These are phyloP conservation scores for Euglossa dilemma DNA, from an alignment of 1,140 invertebrate species.

Conservation along the genomic window DNA sequence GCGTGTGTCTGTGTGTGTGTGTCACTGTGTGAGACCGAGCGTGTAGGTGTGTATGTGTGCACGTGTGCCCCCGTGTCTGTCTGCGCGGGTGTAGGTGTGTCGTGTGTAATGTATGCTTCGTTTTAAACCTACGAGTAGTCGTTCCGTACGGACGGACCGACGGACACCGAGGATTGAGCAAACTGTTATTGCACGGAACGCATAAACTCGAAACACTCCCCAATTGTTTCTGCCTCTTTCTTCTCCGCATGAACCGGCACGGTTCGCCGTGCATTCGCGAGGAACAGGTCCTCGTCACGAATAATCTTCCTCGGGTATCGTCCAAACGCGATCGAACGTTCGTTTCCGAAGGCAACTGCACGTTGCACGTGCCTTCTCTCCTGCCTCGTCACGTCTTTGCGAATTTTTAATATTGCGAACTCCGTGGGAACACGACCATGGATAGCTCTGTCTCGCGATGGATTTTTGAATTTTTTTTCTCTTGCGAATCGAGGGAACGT, in stretches of 20 bases:
- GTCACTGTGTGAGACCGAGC: background rate
- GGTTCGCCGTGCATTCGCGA: slow-evolving; percentile 34
- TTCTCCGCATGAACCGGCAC: slow-evolving; percentile 27
- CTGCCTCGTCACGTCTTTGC: too few relatives aligned
- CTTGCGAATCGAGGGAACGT: too few relatives aligned
- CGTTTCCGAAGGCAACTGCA: background rate
- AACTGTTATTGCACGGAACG: slow-evolving; percentile 79
- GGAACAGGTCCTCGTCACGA: slow-evolving; percentile 29
- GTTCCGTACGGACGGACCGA: slow-evolving; percentile 80
- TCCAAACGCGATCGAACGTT: background rate
- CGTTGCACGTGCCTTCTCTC: too few relatives aligned
- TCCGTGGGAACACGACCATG: too few relatives aligned
- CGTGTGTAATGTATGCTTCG: slow-evolving; percentile 21
- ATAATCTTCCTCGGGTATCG: background rate
- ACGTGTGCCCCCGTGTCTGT: background rate
- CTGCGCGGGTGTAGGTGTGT: background rate
- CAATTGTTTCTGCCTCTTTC: slow-evolving; percentile 44
- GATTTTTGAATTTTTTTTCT: too few relatives aligned
- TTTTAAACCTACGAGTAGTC: slow-evolving; percentile 71
- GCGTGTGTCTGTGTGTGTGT: background rate
- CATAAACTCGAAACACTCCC: slow-evolving; percentile 71
- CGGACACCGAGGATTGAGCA: slow-evolving; percentile 81
- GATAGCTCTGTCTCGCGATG: too few relatives aligned
- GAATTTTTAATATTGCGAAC: too few relatives aligned
- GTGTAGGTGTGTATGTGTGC: background rate